Base-by-base conservation (phyloP, 35 echinoderm and acorn worm genomes). In the Heliocidaris tuberculata region DNA sequence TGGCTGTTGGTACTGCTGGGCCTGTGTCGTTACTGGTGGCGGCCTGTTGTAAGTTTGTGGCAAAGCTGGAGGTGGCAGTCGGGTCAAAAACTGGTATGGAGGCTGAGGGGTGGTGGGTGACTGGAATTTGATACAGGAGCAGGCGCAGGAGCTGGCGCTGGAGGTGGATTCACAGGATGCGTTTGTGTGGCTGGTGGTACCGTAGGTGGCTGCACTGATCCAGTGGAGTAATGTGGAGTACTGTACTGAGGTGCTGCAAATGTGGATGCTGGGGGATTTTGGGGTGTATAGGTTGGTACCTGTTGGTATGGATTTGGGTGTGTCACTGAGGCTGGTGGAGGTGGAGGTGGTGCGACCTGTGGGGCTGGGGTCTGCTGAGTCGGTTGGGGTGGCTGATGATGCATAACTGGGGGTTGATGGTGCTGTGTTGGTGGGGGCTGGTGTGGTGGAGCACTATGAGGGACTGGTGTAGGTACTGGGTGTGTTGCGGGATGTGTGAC, bases 161-260 rank as follows among this genome's bases (percentile, higher is more conserved):
- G 31, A 56, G 59, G 93, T 65, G 93, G 50, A 65, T 32, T 78
- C 65, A 78, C 65, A 5, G 65, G 65, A 49, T 95, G 94, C 2
- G 94, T 21, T 21, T 86, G 32, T 87, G 93, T 31, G 30, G 93
- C 93, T 92, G 95, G 92, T 65, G 94, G 95, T 94, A 92, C 48
- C 31, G 42, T 61, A 32, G 47, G 93, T 90, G 85, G 95, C 85
- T 60, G 93, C 17, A 90, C 35, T 30, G 50, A 48, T 93, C 31
- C 91, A 52, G 48, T 31, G 17, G 91, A 93, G 27, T 93, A 93
- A 11, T 32, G 91, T 15, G 91, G 91, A 31, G 48, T 50, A 48
- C 48, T 93, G 91, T 93, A 93, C 32, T 49, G 91, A 16, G 94
- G 96, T 86, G 96, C 94, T 30, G 85, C 92, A 31, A 52, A 93